Percentiles rank a stretch among this genome's conserved stretches.
Conservation (phyloP, 2,113 vertebrate genomes). For the Mesembrinibis cayennensis region DNA sequence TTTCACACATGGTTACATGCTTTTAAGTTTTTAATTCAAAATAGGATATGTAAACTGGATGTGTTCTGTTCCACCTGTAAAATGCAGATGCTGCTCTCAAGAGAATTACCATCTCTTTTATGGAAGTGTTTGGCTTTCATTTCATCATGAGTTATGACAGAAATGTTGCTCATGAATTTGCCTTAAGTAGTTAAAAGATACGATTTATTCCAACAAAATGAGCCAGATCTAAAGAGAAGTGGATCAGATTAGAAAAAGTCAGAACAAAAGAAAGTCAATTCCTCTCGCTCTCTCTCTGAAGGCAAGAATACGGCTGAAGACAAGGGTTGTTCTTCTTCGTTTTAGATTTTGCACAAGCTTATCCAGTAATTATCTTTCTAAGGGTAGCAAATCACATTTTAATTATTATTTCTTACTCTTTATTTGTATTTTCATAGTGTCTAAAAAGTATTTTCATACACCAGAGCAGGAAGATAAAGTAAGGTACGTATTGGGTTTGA, state of each 20-base stretch:
- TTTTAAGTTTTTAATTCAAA: neutral
- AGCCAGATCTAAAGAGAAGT: neutral
- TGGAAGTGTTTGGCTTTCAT: neutral
- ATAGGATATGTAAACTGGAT: neutral
- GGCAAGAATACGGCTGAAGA: neutral
- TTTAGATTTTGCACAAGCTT: neutral
- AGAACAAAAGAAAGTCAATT: neutral
- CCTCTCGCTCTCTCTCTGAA: neutral
- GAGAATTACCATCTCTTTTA: neutral
- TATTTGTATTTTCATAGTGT: neutral
- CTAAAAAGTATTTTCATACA: neutral
- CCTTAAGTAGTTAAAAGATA: neutral
- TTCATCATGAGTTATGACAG: neutral
- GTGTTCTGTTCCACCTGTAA: neutral
- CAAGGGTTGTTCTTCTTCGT: neutral
- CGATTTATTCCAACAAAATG: neutral
- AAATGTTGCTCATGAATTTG: neutral
- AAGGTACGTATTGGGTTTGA: neutral
- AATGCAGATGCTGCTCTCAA: neutral
- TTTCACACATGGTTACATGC: rapidly evolving
- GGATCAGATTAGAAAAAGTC: neutral
- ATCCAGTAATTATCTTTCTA: neutral
- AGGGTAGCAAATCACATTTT: neutral
- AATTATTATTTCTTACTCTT: neutral
- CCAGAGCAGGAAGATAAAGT: neutral